phyloP scores from a whole-genome alignment of 2,888 invertebrate species.

The Theodoxus fluviatilis region DNA sequence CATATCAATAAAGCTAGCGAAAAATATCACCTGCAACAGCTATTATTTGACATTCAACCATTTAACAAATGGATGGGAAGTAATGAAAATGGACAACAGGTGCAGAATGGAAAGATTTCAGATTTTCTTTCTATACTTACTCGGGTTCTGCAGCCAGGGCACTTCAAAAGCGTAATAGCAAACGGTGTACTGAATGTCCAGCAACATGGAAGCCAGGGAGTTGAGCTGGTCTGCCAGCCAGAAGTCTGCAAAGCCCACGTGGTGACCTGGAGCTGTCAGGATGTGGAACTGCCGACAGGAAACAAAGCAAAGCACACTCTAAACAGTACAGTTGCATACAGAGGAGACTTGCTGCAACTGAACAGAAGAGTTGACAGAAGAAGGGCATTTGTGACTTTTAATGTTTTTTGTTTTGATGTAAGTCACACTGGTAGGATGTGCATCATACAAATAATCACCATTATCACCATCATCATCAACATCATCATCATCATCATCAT shows the following conservation, averaged over 20 bases:
- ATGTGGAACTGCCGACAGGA: constrained; percentile 67
- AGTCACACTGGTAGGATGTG: no score
- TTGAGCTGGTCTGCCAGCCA: constrained; percentile 98
- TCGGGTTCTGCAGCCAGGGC: constrained; percentile 54
- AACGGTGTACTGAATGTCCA: constrained; percentile 92
- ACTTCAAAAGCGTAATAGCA: constrained; percentile 79
- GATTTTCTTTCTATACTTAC: constrained; percentile 37
- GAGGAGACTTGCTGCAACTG: background rate
- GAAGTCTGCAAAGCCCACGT: constrained; percentile 95
- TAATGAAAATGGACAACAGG: no score
- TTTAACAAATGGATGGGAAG: no score
- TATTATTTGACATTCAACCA: no score
- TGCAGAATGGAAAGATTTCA: background rate
- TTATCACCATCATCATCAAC: no score
- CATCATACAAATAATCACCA: no score
- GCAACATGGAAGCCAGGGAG: constrained; percentile 85
- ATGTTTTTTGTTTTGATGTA: no score
- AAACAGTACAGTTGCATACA: background rate
- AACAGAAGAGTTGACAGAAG: background rate
- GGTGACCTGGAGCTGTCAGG: constrained; percentile 88
- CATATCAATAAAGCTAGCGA: no score
- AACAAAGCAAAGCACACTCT: background rate
- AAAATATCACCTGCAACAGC: no score
- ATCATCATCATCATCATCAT: no score
- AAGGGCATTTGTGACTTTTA: background rate